Conservation (phyloP, 2,888 invertebrate species). For the Brachycybe producta region DNA sequence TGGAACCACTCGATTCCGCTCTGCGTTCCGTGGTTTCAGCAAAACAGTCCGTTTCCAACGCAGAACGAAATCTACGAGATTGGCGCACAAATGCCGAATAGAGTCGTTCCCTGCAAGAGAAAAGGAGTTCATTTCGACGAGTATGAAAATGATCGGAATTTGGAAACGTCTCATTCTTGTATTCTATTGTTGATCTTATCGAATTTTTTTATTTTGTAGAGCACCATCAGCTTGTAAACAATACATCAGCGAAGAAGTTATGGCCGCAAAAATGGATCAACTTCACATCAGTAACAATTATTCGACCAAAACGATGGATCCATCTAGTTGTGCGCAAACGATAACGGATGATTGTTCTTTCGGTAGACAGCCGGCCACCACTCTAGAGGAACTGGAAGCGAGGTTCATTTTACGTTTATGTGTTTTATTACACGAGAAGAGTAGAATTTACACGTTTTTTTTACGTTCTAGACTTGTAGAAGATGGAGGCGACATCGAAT, state of each 20-base stretch:
- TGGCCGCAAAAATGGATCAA: slow-evolving; percentile 21
- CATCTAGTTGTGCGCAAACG: no score
- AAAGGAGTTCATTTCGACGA: not conserved
- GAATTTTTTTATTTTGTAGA: not conserved
- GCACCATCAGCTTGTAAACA: slow-evolving; percentile 17
- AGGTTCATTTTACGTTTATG: slow-evolving; percentile 17
- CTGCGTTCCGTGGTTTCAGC: slow-evolving; percentile 8
- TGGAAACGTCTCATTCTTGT: no score
- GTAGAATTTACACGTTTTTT: no score
- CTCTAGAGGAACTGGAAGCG: slow-evolving; percentile 19
- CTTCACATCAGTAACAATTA: slow-evolving; percentile 20
- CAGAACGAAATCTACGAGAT: not conserved
- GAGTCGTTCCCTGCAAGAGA: no score
- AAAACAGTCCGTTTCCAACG: not conserved
- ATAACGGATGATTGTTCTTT: not conserved
- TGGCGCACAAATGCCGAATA: not conserved
- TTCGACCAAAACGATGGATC: no score
- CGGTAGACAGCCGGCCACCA: slow-evolving; percentile 12
- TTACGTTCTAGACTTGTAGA: not conserved
- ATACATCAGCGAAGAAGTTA: slow-evolving; percentile 24
- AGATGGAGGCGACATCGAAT: no score
- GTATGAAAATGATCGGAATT: not conserved
- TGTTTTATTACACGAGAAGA: not conserved
- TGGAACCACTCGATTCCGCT: slow-evolving; percentile 9
- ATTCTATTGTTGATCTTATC: not conserved